Conservation (phyloP, 2,888 invertebrate species). For the Aleiodes alternator region DNA sequence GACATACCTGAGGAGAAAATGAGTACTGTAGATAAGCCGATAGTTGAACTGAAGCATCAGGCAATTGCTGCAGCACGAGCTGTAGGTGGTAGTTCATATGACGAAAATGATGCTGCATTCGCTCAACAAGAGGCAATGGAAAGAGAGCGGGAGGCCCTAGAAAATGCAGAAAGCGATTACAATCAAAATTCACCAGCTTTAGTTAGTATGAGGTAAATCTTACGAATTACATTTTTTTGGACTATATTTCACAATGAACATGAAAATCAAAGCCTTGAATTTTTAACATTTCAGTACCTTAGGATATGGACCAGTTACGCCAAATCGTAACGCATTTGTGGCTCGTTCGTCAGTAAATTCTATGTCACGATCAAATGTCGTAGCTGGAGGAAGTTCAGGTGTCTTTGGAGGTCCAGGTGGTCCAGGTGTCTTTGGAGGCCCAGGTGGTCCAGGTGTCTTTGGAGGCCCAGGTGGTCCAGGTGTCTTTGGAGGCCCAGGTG, state of each 20-base stretch:
- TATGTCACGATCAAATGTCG: conserved; percentile 4
- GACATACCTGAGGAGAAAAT: conserved; percentile 77
- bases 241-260: background rate
- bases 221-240: background rate
- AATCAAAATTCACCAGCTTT: background rate
- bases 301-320: conserved; percentile 59
- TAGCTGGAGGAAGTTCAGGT: background rate
- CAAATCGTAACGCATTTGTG: conserved; percentile 43
- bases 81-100: background rate
- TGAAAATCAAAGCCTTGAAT: conserved; percentile 9
- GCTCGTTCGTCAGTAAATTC: conserved; percentile 10
- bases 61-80: conserved; percentile 28
- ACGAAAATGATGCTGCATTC: background rate
- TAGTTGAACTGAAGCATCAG: conserved; percentile 76
- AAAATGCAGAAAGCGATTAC: conserved; percentile 47
- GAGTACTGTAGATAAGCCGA: conserved; percentile 76
- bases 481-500: too few relatives aligned
- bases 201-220: conserved; percentile 1
- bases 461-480: too few relatives aligned
- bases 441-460: too few relatives aligned
- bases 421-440: too few relatives aligned
- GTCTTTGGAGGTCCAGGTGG: too few relatives aligned
- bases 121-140: conserved; percentile 61
- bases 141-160: conserved; percentile 52
- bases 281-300: conserved; percentile 56